These are phyloP conservation scores for Cisticola juncidis DNA, from an alignment of 2,113 vertebrate genomes.

Conservation along the genomic window DNA sequence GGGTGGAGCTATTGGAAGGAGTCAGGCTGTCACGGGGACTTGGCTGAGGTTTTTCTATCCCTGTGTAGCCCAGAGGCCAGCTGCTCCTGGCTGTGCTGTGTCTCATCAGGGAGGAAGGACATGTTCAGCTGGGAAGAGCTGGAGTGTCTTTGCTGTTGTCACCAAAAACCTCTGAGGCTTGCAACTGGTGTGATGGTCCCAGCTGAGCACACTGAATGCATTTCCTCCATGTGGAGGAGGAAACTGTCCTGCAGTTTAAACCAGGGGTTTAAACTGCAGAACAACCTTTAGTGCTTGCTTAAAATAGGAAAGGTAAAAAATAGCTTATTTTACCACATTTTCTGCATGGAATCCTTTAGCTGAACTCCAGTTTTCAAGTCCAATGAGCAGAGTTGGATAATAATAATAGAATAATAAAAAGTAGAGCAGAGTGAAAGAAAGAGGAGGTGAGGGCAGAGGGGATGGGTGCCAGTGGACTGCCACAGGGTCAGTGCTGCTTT, in stretches of 20 bases:
- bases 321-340: background rate
- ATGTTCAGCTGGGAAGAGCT: no score
- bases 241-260: no score
- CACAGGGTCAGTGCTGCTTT: background rate
- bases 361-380: background rate
- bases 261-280: background rate
- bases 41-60: background rate
- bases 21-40: accelerated
- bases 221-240: background rate
- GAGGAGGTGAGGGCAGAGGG: background rate
- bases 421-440: background rate
- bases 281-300: background rate
- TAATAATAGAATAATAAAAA: background rate
- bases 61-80: background rate
- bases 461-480: background rate
- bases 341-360: background rate
- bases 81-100: accelerated
- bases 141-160: background rate
- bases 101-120: background rate
- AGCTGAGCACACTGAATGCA: background rate
- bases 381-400: background rate
- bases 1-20: background rate
- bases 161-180: background rate
- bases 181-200: accelerated
- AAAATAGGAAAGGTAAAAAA: background rate